A percentile compares a stretch with the other conserved stretches of the same genome.
Evolutionary conservation across 2,888 invertebrate species (phyloP).

Genomic region (Drosophila buzzatii): DNA sequence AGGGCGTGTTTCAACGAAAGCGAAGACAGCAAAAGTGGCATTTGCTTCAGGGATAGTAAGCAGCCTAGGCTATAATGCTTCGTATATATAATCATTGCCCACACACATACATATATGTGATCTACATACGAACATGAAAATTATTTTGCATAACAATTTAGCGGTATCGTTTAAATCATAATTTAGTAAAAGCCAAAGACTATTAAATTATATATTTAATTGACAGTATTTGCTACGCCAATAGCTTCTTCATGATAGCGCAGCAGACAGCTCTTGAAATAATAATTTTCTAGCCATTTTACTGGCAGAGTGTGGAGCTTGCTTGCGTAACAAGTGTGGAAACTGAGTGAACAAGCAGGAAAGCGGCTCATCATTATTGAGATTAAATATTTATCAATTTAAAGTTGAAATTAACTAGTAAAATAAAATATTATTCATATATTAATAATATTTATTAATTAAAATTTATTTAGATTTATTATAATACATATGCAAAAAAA

Average conservation of each 20-base stretch:
- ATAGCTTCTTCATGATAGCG: not conserved
- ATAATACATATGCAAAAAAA: too few relatives aligned
- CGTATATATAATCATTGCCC: slow-evolving; percentile 36
- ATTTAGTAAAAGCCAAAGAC: slow-evolving; percentile 15
- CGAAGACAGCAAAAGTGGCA: slow-evolving; percentile 52
- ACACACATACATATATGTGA: slow-evolving; percentile 17
- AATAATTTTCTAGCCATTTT: not conserved
- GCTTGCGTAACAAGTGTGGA: too few relatives aligned
- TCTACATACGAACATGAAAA: slow-evolving; percentile 27
- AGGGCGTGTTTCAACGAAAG: slow-evolving; percentile 53
- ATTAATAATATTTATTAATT: not conserved
- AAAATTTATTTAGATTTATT: not conserved
- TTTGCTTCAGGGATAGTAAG: slow-evolving; percentile 23
- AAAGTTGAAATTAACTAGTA: too few relatives aligned
- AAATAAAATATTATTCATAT: not conserved
- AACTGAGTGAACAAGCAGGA: not conserved
- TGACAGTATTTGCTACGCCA: slow-evolving; percentile 11
- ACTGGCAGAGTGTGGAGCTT: not conserved
- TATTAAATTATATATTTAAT: slow-evolving; percentile 33
- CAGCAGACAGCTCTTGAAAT: not conserved
- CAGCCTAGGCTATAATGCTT: slow-evolving; percentile 2
- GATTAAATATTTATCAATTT: too few relatives aligned
- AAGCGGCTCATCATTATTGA: not conserved
- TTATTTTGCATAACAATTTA: slow-evolving; percentile 49
- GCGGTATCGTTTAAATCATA: slow-evolving; percentile 10